Evolutionary conservation across 2,113 vertebrate species (phyloP).

Genomic region (Otis tarda): DNA sequence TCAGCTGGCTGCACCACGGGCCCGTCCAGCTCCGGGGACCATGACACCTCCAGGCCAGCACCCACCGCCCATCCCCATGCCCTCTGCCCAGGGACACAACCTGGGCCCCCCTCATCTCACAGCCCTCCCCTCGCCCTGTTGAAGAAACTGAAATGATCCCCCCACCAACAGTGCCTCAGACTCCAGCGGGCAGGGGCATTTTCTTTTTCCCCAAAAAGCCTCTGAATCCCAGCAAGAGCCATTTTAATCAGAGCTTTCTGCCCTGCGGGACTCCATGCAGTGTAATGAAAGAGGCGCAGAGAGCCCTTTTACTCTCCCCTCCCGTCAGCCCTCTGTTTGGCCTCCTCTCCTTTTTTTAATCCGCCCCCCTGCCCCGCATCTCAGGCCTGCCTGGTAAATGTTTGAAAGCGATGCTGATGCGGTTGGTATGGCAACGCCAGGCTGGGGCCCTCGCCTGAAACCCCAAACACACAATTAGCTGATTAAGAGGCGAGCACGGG

Average conservation of each 20-base stretch:
- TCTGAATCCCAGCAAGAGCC: constrained; percentile 41
- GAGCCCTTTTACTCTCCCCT: constrained; percentile 41
- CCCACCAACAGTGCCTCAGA: not conserved
- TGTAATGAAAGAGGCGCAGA: constrained; percentile 28
- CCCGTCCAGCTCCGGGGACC: no score
- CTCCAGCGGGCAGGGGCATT: constrained; percentile 22
- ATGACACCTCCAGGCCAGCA: rapidly evolving
- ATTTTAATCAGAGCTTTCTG: constrained; percentile 57
- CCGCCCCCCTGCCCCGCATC: not conserved
- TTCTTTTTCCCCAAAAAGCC: constrained; percentile 32
- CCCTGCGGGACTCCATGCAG: not conserved
- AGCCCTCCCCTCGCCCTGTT: not conserved
- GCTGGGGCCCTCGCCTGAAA: constrained; percentile 54
- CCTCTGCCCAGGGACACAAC: not conserved
- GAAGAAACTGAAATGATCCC: not conserved
- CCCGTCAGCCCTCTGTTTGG: constrained; percentile 40
- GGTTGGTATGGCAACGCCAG: constrained; percentile 63
- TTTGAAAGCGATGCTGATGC: constrained; percentile 56
- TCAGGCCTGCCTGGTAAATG: constrained; percentile 38
- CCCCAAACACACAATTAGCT: constrained; percentile 67
- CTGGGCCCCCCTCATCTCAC: not conserved
- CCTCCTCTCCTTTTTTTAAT: constrained; percentile 16
- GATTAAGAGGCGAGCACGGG: not conserved
- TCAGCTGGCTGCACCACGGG: not conserved
- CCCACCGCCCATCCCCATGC: rapidly evolving